Evolutionary conservation across 2,888 invertebrate species (phyloP).

Genomic region (Plutella xylostella): DNA sequence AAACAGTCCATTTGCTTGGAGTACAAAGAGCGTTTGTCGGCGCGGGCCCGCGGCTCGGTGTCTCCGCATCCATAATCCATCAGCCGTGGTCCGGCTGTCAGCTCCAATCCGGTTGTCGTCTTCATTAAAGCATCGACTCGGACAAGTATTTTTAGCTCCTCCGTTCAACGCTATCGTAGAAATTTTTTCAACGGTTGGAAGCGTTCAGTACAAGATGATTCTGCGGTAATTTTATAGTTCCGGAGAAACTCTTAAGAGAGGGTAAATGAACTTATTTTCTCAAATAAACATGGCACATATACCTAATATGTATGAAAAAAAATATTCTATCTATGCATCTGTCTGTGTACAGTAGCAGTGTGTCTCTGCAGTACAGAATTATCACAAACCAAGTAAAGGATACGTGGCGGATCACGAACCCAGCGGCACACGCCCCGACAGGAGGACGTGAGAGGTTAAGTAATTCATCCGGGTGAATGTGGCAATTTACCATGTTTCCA

Average conservation of each 20-base stretch:
- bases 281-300: too few relatives aligned
- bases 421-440: too few relatives aligned
- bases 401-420: too few relatives aligned
- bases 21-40: neutral
- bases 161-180: conserved; percentile 29
- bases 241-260: conserved; percentile 47
- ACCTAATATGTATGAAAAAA: too few relatives aligned
- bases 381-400: too few relatives aligned
- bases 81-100: conserved; percentile 29
- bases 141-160: conserved; percentile 41
- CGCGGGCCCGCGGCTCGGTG: too few relatives aligned
- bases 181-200: conserved; percentile 36
- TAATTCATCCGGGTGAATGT: conserved; percentile 35
- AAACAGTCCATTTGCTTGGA: conserved; percentile 4
- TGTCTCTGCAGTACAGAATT: too few relatives aligned
- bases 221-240: conserved; percentile 53
- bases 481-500: conserved; percentile 32
- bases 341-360: too few relatives aligned
- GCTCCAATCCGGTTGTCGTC: conserved; percentile 34
- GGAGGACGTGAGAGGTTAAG: conserved; percentile 22
- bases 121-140: conserved; percentile 38
- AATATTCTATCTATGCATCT: too few relatives aligned
- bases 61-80: conserved; percentile 25
- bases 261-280: neutral
- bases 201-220: too few relatives aligned